phyloP scores from a whole-genome alignment of 2,113 vertebrate species.

The Labeo catla region DNA sequence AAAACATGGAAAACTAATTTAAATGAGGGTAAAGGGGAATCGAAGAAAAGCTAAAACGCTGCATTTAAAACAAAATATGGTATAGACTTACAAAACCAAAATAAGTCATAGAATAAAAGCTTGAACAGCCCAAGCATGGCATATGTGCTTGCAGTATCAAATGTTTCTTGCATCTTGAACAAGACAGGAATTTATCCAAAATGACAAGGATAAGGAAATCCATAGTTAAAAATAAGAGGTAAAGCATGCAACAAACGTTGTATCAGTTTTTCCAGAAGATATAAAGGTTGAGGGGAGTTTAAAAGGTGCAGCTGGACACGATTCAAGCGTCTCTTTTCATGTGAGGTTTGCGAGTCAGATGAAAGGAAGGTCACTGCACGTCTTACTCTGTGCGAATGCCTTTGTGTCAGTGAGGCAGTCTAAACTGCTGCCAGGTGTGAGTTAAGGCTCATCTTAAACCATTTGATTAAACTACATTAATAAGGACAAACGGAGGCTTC shows the following conservation, averaged over 20 bases:
- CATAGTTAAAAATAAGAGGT: not conserved
- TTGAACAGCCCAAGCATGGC: slow-evolving; percentile 5
- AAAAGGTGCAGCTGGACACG: slow-evolving; percentile 28
- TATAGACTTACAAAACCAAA: not conserved
- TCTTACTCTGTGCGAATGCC: slow-evolving; percentile 28
- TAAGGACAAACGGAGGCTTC: not conserved
- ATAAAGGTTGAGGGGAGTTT: slow-evolving; percentile 13
- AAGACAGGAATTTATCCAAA: slow-evolving; percentile 11
- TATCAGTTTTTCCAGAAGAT: slow-evolving; percentile 26
- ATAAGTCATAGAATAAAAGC: not conserved
- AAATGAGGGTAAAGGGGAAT: not conserved
- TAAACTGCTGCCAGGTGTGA: slow-evolving; percentile 39
- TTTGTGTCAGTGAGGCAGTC: not conserved
- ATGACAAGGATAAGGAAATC: not conserved
- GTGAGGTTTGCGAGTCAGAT: slow-evolving; percentile 20
- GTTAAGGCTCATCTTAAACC: slow-evolving; percentile 21
- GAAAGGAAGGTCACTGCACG: slow-evolving; percentile 22
- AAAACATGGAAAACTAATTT: slow-evolving; percentile 35
- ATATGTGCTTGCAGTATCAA: not conserved
- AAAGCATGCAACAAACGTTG: not conserved
- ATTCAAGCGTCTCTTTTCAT: slow-evolving; percentile 28
- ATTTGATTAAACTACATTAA: slow-evolving; percentile 9
- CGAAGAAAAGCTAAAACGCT: slow-evolving; percentile 5
- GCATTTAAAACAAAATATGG: not conserved
- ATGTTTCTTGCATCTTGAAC: slow-evolving; percentile 15